phyloP scores from a whole-genome alignment of 2,113 vertebrate species.

The Chascanopsetta lugubris region DNA sequence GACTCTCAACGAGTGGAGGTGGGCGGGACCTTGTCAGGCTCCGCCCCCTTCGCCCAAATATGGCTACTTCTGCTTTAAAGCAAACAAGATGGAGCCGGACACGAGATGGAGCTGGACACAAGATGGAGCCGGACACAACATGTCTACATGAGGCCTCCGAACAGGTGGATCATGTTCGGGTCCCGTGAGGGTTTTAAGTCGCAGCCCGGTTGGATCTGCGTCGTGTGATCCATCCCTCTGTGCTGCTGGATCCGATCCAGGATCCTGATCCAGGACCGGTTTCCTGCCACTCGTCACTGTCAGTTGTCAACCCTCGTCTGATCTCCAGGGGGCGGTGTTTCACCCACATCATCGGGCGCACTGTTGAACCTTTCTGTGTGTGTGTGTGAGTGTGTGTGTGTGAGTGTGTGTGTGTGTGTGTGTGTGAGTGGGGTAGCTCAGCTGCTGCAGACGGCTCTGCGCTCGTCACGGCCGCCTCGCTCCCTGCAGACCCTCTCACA shows the following conservation, averaged over 20 bases:
- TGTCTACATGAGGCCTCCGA: too few relatives aligned
- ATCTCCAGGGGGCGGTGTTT: conserved; percentile 31
- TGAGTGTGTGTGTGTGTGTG: not conserved
- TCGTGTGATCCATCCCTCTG: not conserved
- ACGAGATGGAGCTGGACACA: too few relatives aligned
- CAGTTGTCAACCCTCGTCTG: not conserved
- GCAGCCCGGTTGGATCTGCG: not conserved
- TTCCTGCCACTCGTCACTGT: not conserved
- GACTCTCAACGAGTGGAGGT: too few relatives aligned
- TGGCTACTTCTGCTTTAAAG: too few relatives aligned
- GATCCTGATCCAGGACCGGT: not conserved
- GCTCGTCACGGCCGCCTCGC: not conserved
- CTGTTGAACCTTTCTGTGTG: conserved; percentile 18
- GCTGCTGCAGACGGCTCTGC: not conserved
- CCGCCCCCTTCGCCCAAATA: too few relatives aligned
- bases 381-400: not conserved
- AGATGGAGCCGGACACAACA: too few relatives aligned
- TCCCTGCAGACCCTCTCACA: not conserved
- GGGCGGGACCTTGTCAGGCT: too few relatives aligned
- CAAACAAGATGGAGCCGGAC: too few relatives aligned
- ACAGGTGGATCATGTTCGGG: too few relatives aligned
- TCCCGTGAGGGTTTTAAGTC: too few relatives aligned
- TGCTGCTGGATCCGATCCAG: conserved; percentile 1
- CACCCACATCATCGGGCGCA: not conserved
- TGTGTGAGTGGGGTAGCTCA: too few relatives aligned